Percentiles rank a stretch among this genome's conserved stretches.
These are phyloP conservation scores for Meiosimyza platycephala DNA, from an alignment of 2,888 invertebrate species.

Conservation along the genomic window DNA sequence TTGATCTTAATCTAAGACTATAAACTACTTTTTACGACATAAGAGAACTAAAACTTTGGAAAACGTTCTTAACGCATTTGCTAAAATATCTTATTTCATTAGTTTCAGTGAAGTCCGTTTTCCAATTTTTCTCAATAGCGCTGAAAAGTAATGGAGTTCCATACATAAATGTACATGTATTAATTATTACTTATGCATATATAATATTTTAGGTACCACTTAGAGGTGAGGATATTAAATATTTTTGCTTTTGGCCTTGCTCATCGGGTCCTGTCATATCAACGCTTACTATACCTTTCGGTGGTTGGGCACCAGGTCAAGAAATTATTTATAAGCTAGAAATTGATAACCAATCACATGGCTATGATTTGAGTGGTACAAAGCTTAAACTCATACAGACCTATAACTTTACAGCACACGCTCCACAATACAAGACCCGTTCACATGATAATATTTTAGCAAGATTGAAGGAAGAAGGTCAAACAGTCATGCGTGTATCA, in stretches of 20 bases:
- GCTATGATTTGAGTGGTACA: conserved; percentile 44
- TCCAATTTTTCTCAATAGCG: too few species aligned
- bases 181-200: conserved; percentile 48
- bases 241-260: conserved; percentile 55
- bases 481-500: conserved; percentile 44
- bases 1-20: too few species aligned
- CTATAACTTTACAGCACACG: conserved; percentile 46
- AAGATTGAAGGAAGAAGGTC: conserved; percentile 14
- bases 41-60: too few species aligned
- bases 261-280: conserved; percentile 36
- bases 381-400: conserved; percentile 46
- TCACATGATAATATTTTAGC: conserved; percentile 40
- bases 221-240: too few species aligned
- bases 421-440: conserved; percentile 43
- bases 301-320: conserved; percentile 80
- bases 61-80: too few species aligned
- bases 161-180: conserved; percentile 12
- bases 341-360: conserved; percentile 77
- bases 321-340: conserved; percentile 74
- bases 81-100: too few species aligned
- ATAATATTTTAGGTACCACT: conserved; percentile 20
- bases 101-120: too few species aligned
- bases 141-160: too few species aligned
- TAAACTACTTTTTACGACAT: too few species aligned
- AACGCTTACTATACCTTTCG: conserved; percentile 69